Evolutionary conservation across 1,140 invertebrate species (phyloP).

Genomic region (Meloidogyne exigua): DNA sequence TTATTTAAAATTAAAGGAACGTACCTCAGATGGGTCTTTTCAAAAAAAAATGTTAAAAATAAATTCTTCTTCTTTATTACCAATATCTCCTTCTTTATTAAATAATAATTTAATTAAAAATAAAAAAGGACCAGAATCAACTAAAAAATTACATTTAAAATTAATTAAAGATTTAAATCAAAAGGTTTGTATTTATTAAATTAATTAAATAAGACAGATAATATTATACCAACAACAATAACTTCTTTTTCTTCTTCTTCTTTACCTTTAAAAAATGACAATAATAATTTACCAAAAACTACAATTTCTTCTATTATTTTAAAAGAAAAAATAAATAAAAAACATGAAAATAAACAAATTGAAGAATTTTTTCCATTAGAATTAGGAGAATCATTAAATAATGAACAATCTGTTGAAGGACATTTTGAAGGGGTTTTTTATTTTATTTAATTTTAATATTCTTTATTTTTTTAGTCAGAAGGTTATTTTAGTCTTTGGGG

Average conservation of each 20-base stretch:
- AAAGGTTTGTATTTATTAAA: not conserved
- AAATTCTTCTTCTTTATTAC: conserved; percentile 22
- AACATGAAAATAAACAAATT: not conserved
- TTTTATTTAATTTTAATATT: not conserved
- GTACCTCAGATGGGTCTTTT: conserved; percentile 23
- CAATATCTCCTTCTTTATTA: not conserved
- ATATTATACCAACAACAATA: not conserved
- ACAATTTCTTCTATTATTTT: not conserved
- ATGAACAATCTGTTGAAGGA: conserved; percentile 1
- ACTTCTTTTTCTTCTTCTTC: conserved; percentile 6
- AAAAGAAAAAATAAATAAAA: not conserved
- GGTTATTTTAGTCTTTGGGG: conserved; percentile 59
- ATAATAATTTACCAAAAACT: not conserved
- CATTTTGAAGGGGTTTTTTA: conserved; percentile 24
- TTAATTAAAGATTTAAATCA: conserved; percentile 15
- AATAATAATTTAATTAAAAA: not conserved
- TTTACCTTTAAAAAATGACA: too few relatives aligned
- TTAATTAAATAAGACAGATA: not conserved
- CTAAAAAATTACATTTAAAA: conserved; percentile 22
- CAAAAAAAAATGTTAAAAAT: conserved; percentile 22
- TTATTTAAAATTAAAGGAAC: conserved; percentile 17
- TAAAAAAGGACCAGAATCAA: conserved; percentile 18
- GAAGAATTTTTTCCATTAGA: not conserved
- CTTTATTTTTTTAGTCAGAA: conserved; percentile 38
- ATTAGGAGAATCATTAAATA: not conserved